These are phyloP conservation scores for Leucoraja erinaceus DNA, from an alignment of 2,113 vertebrate genomes.

Conservation along the genomic window DNA sequence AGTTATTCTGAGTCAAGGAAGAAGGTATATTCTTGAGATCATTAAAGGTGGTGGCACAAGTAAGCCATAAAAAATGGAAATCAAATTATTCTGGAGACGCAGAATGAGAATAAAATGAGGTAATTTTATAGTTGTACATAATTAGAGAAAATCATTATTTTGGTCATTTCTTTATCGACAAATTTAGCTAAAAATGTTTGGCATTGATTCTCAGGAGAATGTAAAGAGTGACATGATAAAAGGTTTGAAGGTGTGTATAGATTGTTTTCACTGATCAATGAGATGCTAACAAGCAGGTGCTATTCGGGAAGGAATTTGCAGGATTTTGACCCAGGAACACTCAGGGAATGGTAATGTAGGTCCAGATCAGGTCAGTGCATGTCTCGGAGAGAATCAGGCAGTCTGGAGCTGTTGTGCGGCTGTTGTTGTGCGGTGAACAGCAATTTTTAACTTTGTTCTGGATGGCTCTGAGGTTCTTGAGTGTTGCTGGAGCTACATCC, in stretches of 20 bases:
- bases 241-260: not conserved
- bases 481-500: no score
- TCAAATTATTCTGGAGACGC: not conserved
- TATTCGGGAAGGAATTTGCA: no score
- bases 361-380: no score
- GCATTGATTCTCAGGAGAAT: not conserved
- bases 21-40: not conserved
- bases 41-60: not conserved
- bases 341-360: no score
- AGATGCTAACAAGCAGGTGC: not conserved
- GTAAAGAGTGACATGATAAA: not conserved
- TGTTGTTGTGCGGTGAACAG: no score
- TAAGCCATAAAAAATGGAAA: not conserved
- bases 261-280: not conserved
- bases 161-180: not conserved
- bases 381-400: no score
- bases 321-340: no score
- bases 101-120: not conserved
- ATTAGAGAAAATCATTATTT: not conserved
- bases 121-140: not conserved
- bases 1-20: not conserved
- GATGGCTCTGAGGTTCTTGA: no score
- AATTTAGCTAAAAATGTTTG: not conserved
- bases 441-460: no score
- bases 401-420: no score